Conservation (phyloP, 1,140 invertebrate species). For the Gryllus bimaculatus region DNA sequence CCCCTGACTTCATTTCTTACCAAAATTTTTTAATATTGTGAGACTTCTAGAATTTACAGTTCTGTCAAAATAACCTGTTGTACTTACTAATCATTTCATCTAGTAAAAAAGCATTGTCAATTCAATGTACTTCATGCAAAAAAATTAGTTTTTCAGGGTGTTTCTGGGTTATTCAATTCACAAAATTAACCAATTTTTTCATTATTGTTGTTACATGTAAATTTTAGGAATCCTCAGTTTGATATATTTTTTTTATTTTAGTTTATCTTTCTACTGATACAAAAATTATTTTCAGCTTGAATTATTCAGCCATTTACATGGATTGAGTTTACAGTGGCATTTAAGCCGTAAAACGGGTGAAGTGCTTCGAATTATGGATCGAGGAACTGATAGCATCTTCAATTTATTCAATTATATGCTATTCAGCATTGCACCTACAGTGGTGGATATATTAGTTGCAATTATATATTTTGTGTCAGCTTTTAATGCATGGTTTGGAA, state of each 20-base stretch:
- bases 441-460: conserved; percentile 88
- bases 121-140: background rate
- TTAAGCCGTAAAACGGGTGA: conserved; percentile 88
- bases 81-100: no score
- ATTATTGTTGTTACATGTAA: conserved; percentile 24
- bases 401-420: conserved; percentile 82
- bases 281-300: conserved; percentile 42
- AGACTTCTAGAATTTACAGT: no score
- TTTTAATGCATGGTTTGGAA: conserved; percentile 89
- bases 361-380: conserved; percentile 87
- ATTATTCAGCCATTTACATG: conserved; percentile 78
- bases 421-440: conserved; percentile 82
- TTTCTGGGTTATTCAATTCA: no score
- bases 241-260: background rate
- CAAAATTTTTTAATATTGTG: no score
- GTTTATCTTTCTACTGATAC: conserved; percentile 1
- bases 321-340: conserved; percentile 81
- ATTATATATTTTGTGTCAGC: conserved; percentile 76
- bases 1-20: no score
- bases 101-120: no score
- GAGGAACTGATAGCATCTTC: conserved; percentile 90
- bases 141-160: background rate
- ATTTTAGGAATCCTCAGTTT: conserved; percentile 3
- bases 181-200: conserved; percentile 30
- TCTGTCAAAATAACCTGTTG: no score